These are phyloP conservation scores for Cydia amplana DNA, from an alignment of 1,140 invertebrate species.

Conservation along the genomic window DNA sequence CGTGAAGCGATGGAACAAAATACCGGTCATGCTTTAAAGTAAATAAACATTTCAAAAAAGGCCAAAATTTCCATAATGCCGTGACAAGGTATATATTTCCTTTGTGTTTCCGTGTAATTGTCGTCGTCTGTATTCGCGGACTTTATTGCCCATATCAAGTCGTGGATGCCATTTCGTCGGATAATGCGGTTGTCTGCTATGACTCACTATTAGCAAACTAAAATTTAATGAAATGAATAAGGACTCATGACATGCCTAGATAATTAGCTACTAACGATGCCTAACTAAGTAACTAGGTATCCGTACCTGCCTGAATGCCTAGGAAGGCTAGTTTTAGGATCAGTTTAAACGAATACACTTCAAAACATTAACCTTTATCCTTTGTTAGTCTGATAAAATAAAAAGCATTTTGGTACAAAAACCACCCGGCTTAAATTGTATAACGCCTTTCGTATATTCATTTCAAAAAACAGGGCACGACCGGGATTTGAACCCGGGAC, in stretches of 20 bases:
- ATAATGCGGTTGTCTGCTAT: constrained; percentile 12
- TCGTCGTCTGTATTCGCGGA: constrained; percentile 58
- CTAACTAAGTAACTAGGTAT: too few relatives aligned
- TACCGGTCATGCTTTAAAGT: not conserved
- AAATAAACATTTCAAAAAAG: not conserved
- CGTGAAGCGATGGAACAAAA: too few relatives aligned
- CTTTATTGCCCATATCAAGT: constrained; percentile 77
- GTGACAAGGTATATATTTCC: constrained; percentile 47
- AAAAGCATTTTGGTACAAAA: too few relatives aligned
- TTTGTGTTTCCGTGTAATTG: constrained; percentile 67
- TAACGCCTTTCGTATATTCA: too few relatives aligned
- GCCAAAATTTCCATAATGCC: not conserved
- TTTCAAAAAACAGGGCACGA: constrained; percentile 18
- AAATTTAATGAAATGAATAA: not conserved
- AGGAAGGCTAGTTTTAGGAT: too few relatives aligned
- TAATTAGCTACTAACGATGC: too few relatives aligned
- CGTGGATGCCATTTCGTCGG: constrained; percentile 36
- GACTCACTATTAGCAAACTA: not conserved
- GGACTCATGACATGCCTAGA: not conserved
- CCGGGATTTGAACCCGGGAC: constrained; percentile 30
- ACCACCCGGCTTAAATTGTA: too few relatives aligned
- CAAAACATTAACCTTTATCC: too few relatives aligned
- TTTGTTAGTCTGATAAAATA: too few relatives aligned
- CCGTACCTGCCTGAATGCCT: too few relatives aligned
- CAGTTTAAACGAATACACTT: too few relatives aligned